Conservation (phyloP, 2,797 vertebrate genomes). For the Aplochiton taeniatus region DNA sequence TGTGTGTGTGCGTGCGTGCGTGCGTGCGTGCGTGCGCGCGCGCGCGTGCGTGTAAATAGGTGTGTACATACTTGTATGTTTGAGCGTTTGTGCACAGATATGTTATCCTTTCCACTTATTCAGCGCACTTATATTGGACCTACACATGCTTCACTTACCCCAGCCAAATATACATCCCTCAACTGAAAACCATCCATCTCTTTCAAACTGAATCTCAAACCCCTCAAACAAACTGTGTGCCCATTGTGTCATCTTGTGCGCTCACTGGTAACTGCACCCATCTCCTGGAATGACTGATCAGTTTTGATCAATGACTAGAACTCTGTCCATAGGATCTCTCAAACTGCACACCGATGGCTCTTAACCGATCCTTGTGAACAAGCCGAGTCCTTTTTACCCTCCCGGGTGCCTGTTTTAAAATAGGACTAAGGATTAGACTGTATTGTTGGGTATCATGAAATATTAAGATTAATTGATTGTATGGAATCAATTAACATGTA, state of each 20-base stretch:
- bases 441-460: slow-evolving; percentile 21
- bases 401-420: slow-evolving; percentile 58
- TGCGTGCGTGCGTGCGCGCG: slow-evolving; percentile 43
- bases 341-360: slow-evolving; percentile 35
- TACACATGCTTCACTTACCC: slow-evolving; percentile 59
- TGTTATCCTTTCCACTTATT: slow-evolving; percentile 57
- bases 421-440: slow-evolving; percentile 56
- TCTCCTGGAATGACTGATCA: slow-evolving; percentile 28
- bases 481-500: slow-evolving; percentile 7
- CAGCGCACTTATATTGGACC: slow-evolving; percentile 76
- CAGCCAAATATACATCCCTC: slow-evolving; percentile 39
- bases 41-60: slow-evolving; percentile 46
- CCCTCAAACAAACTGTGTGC: not conserved
- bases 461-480: slow-evolving; percentile 26
- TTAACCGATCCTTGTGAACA: slow-evolving; percentile 40
- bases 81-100: slow-evolving; percentile 18
- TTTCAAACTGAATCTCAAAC: slow-evolving; percentile 19
- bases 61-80: slow-evolving; percentile 36
- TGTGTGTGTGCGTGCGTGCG: slow-evolving; percentile 26
- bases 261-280: not conserved
- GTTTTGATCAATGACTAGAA: slow-evolving; percentile 18
- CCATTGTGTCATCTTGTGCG: not conserved
- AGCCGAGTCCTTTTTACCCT: slow-evolving; percentile 33
- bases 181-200: slow-evolving; percentile 25
- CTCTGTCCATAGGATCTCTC: slow-evolving; percentile 17